Conservation (phyloP, 2,113 vertebrate species). For the Gila orcuttii region DNA sequence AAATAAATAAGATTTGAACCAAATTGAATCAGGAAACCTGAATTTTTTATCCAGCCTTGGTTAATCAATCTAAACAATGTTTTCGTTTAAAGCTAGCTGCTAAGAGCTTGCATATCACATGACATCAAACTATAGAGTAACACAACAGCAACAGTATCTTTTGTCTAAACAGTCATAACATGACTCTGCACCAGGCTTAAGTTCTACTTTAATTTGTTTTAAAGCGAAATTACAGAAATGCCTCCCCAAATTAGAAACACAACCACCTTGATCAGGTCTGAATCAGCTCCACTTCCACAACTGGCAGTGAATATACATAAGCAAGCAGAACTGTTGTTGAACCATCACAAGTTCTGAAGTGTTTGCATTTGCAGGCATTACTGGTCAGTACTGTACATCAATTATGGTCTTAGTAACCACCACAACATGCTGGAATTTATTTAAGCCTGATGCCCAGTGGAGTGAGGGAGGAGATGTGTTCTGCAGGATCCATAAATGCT, state of each 20-base stretch:
- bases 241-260: conserved; percentile 70
- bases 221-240: conserved; percentile 67
- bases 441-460: conserved; percentile 67
- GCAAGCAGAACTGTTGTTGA: conserved; percentile 70
- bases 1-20: background rate
- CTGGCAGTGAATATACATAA: conserved; percentile 60
- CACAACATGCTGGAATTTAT: conserved; percentile 63
- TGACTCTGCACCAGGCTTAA: conserved; percentile 51
- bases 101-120: conserved; percentile 39
- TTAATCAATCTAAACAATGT: conserved; percentile 68
- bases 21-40: background rate
- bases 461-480: conserved; percentile 60
- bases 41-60: background rate
- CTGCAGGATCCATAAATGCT: conserved; percentile 39
- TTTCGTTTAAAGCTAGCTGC: conserved; percentile 23
- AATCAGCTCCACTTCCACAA: conserved; percentile 56
- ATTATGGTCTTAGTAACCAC: conserved; percentile 69
- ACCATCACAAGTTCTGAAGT: conserved; percentile 72
- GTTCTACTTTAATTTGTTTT: conserved; percentile 64
- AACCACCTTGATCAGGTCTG: conserved; percentile 61
- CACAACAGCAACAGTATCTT: conserved; percentile 27
- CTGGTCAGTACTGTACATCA: conserved; percentile 66
- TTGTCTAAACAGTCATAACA: conserved; percentile 55
- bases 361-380: conserved; percentile 69
- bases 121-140: conserved; percentile 34